Evolutionary conservation across 35 echinoderm and acorn worm genomes (phyloP), one percentile per base, ranked within the genome.

Genomic region (Apostichopus japonicus): DNA sequence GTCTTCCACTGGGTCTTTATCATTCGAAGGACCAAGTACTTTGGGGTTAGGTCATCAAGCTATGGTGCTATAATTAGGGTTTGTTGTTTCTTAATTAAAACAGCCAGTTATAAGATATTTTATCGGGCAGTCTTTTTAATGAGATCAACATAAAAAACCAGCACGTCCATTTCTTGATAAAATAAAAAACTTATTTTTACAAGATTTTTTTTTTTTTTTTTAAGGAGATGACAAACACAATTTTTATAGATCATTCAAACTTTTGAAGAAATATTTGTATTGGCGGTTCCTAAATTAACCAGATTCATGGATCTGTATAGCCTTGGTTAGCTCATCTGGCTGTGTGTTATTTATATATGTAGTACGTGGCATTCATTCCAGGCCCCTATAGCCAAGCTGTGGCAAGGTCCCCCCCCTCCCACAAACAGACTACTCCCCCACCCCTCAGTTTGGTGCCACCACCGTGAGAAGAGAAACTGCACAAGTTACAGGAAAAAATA

Each of bases 1-100:
- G 86, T 89, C 86, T 89, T 89, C 86, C 86, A 89, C 62, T 27
- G 63, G 86, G 15, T 89, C 86, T 51, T 73, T 67, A 44, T 89
- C 86, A 22, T 89, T 89, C 24, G 86, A 89, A 67, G 86, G 86
- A 19, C 67, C 86, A 67, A 89, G 59, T 19, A 54, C 86, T 25
- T 25, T 89, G 16, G 63, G 86, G 19, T 73, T 89, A 73, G 63
- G 63, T 7, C 86, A 89, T 17, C 86, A 89, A 73, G 86, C 86
- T 8, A 89, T 89, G 86, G 86, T 89, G 86, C 86, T 89, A 53
- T 89, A 25, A 89, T 56, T 56, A 24, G 17, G 54, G 9, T 82
- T 82, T 24, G 17, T n/a, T 75, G 6, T 2, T 4, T 7, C 17
- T 19, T 75, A n/a, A 19, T 75, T 75, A 75, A 75, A 6, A 23